Base-by-base conservation (phyloP, 2,888 invertebrate genomes). In the Ophion obscuratus region DNA sequence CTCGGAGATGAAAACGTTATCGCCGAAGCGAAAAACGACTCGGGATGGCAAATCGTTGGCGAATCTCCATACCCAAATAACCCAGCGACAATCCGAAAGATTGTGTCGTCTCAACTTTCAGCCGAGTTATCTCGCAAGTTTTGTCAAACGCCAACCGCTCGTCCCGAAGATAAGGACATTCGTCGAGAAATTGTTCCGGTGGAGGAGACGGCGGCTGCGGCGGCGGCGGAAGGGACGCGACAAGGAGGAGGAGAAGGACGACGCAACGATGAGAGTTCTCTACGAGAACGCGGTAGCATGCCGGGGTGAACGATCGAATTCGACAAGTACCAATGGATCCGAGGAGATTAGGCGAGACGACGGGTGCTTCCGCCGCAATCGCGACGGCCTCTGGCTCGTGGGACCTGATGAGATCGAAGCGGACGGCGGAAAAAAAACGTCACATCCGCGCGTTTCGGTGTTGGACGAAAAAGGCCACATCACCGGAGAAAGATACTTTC, bases 241-340 rank as follows among this genome's bases (percentile, higher is more conserved):
- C 14, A 6, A 70, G 17, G 27, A 70, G 17, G 27, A 70, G 17
- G n/a, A 61, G 24, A 6, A 6, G 24, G 24, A 61, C 6, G 24
- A 44, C 17, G 44, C 44, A 27, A 70, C 67, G 6, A 81, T 9
- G 73, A 88, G 70, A 47, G 44, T 92, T 2, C 88, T 92, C 17
- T 92, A 91, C 61, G 71, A 89, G 47, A 92, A 92, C 53, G 75
- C 64, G 5, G 53, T 17, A 53, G 85, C 87, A 4, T 92, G 88
- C 61, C 88, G 62, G 86, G 66, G 6, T 74, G 76, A 6, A 68
- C 59, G 20, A 87, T 10, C 86, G 47, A 88, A 67, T 64, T 84
- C 82, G 0, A 17, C 44, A 36, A 85, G 87, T 4, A 66, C 59
- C 9, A 79, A 73, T 24, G 40, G 2, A 36, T 40, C 36, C 2